phyloP scores from a whole-genome alignment of 2,113 vertebrate genomes.

The Rhynchomys soricoides region DNA sequence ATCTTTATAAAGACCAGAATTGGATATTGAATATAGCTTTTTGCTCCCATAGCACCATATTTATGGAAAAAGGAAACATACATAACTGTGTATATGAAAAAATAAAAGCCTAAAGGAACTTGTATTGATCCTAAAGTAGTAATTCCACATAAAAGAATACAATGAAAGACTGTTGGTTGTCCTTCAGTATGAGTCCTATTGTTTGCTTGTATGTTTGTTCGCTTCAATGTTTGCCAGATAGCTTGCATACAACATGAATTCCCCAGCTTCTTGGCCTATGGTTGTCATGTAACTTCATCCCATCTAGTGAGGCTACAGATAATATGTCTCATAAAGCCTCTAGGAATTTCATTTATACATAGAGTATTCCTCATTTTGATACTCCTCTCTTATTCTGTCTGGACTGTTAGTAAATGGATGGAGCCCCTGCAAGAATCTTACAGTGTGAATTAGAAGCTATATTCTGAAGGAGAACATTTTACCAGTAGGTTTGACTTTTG shows the following conservation, averaged over 20 bases:
- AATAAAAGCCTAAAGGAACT: neutral
- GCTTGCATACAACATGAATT: neutral
- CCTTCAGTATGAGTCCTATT: no score
- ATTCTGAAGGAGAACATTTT: neutral
- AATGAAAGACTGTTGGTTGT: neutral
- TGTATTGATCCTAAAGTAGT: neutral
- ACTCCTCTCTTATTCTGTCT: neutral
- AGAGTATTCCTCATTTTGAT: neutral
- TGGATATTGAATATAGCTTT: no score
- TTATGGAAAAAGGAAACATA: neutral
- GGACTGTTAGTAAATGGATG: neutral
- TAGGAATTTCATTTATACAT: neutral
- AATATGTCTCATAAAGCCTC: neutral
- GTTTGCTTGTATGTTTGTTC: neutral
- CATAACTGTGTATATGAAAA: neutral
- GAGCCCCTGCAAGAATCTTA: no score
- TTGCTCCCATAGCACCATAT: neutral
- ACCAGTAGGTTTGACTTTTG: neutral
- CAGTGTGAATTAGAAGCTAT: neutral
- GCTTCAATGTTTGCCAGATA: neutral
- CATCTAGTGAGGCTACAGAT: neutral
- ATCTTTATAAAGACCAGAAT: neutral
- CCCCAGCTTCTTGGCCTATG: neutral
- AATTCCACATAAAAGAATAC: neutral
- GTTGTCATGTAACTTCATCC: neutral